A percentile compares a stretch with the other conserved stretches of the same genome.
Conservation (phyloP, 2,888 invertebrate species). For the Tricholauxania praeusta region DNA sequence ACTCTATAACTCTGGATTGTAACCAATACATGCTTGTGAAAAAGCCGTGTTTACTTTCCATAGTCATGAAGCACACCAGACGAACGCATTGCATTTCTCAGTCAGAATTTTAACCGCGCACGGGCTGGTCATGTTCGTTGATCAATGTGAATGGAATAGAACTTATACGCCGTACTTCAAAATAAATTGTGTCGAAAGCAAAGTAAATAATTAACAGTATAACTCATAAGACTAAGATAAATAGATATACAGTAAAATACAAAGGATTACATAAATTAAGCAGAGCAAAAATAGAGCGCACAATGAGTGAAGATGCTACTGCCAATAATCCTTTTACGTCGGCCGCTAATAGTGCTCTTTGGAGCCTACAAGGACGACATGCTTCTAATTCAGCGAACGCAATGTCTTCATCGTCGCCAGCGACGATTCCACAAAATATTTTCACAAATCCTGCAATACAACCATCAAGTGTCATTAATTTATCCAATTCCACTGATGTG, state of each 20-base stretch:
- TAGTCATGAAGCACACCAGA: background rate
- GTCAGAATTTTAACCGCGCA: constrained; percentile 41
- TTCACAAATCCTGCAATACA: constrained; percentile 60
- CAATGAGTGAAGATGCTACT: constrained; percentile 53
- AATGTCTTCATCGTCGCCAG: constrained; percentile 47
- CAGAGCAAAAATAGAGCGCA: background rate
- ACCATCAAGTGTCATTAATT: constrained; percentile 67
- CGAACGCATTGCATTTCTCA: constrained; percentile 30
- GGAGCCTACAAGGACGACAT: constrained; percentile 55
- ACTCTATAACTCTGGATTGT: background rate
- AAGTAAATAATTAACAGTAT: background rate
- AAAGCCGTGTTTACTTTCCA: constrained; percentile 4
- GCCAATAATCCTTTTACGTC: constrained; percentile 51
- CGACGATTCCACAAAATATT: constrained; percentile 56
- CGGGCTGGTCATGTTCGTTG: constrained; percentile 32
- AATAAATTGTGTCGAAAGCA: no score
- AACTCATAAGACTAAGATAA: background rate
- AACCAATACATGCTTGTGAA: background rate
- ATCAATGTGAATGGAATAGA: background rate
- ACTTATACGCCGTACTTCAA: no score
- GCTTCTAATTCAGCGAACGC: constrained; percentile 49
- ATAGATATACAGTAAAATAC: background rate
- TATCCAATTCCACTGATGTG: constrained; percentile 70
- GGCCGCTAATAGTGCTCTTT: constrained; percentile 55
- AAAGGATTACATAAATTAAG: background rate